Evolutionary conservation across 2,797 vertebrate genomes (phyloP).

Genomic region (Cephalopachus bancanus): DNA sequence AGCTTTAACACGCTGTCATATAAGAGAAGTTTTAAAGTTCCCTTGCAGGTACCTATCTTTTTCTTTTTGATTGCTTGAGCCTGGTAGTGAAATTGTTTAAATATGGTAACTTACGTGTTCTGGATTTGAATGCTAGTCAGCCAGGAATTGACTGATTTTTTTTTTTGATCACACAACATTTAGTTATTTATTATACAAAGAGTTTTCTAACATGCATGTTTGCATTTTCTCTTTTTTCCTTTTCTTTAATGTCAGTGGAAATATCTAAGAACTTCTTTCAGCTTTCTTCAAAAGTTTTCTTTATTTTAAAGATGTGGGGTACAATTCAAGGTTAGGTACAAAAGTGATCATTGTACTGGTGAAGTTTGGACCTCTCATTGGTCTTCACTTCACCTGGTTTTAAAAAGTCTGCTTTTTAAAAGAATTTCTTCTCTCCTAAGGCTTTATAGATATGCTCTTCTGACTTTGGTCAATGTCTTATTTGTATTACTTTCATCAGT

Average conservation of each 20-base stretch:
- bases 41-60: neutral
- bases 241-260: no score
- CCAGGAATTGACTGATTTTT: neutral
- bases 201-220: no score
- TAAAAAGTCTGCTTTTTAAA: neutral
- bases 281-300: no score
- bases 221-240: no score
- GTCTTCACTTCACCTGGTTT: neutral
- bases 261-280: no score
- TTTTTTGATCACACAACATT: neutral
- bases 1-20: neutral
- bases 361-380: no score
- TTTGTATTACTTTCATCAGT: slow-evolving; percentile 11
- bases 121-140: slow-evolving; percentile 15
- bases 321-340: no score
- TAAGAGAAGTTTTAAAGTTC: neutral
- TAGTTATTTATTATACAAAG: no score
- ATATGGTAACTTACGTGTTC: neutral
- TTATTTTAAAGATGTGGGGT: no score
- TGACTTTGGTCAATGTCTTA: slow-evolving; percentile 10
- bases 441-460: neutral
- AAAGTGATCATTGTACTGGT: no score
- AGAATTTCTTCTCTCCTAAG: neutral
- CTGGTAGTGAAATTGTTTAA: neutral
- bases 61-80: neutral